phyloP scores from a whole-genome alignment of 2,113 vertebrate species.

The Thamnaconus septentrionalis region DNA sequence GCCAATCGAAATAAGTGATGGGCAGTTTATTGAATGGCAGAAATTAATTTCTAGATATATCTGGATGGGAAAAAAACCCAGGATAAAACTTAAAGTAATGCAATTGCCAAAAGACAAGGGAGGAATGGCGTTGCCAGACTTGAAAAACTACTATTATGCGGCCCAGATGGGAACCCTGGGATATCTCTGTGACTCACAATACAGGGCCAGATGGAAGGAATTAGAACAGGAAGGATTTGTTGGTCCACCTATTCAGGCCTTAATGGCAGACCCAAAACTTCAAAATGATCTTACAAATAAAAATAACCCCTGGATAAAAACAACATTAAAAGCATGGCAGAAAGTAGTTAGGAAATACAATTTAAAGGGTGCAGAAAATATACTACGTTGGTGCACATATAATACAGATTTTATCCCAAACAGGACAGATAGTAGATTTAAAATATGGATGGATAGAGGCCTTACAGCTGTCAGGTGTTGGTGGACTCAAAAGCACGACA shows the following conservation, averaged over 20 bases:
- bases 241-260: not conserved
- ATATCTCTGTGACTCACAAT: not conserved
- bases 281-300: not conserved
- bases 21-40: not conserved
- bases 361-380: too few species aligned
- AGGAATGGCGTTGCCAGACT: not conserved
- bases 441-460: not conserved
- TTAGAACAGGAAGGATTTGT: not conserved
- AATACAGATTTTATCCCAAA: not conserved
- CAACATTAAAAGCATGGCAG: not conserved
- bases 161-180: not conserved
- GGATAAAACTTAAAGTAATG: not conserved
- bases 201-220: not conserved
- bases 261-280: not conserved
- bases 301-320: not conserved
- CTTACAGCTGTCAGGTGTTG: too few species aligned
- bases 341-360: not conserved
- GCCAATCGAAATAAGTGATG: not conserved
- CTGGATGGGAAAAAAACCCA: slow-evolving; percentile 2
- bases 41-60: not conserved
- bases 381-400: not conserved
- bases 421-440: not conserved
- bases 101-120: not conserved
- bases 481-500: too few species aligned
- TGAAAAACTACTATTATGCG: not conserved